Conservation (phyloP, 2,888 invertebrate genomes). For the Abscondita cerata region DNA sequence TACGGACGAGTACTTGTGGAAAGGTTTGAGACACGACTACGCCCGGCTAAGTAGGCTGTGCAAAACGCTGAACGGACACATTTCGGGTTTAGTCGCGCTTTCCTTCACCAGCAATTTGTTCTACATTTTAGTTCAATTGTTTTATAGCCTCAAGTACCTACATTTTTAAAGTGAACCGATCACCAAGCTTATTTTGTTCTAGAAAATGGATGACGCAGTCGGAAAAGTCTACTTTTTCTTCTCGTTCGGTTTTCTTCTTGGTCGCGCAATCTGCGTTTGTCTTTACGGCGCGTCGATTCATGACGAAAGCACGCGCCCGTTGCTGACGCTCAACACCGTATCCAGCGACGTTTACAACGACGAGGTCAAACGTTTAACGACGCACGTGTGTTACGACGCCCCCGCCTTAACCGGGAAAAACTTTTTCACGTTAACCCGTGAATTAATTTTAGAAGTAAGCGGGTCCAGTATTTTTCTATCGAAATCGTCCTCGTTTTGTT, state of each 20-base stretch:
- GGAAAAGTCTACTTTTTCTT: slow-evolving; percentile 68
- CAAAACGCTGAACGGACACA: slow-evolving; percentile 63
- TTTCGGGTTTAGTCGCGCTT: slow-evolving; percentile 68
- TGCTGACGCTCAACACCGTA: slow-evolving; percentile 65
- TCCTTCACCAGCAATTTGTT: slow-evolving; percentile 73
- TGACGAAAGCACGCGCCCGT: slow-evolving; percentile 52
- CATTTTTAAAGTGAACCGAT: no score
- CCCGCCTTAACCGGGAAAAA: slow-evolving; percentile 14
- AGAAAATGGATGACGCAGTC: no score
- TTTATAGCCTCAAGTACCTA: slow-evolving; percentile 64
- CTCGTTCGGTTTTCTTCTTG: slow-evolving; percentile 68
- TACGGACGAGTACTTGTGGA: slow-evolving; percentile 69
- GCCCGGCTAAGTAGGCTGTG: slow-evolving; percentile 67
- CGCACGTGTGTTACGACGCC: slow-evolving; percentile 12
- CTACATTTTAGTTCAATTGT: slow-evolving; percentile 74
- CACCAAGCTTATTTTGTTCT: no score
- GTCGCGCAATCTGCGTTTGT: slow-evolving; percentile 62
- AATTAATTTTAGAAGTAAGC: slow-evolving; percentile 19
- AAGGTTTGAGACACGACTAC: slow-evolving; percentile 68
- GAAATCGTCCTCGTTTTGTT: no score
- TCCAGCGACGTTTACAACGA: slow-evolving; percentile 68
- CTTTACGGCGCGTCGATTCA: slow-evolving; percentile 49
- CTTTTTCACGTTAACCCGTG: slow-evolving; percentile 19
- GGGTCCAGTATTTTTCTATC: not conserved
- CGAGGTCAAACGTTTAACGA: slow-evolving; percentile 58